Conservation (phyloP, 2,888 invertebrate species). For the Epiblema foenella region DNA sequence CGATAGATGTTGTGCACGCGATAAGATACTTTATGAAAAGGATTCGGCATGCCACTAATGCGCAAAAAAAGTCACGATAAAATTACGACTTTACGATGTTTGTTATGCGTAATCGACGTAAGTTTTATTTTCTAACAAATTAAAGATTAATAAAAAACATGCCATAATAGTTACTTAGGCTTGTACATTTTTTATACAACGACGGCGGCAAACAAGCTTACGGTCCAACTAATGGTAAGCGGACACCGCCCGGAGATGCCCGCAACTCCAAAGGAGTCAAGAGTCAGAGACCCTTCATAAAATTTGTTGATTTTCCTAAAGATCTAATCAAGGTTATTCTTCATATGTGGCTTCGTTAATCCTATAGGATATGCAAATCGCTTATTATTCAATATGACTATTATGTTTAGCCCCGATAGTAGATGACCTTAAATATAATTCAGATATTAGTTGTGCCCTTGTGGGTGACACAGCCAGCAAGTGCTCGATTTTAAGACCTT, state of each 20-base stretch:
- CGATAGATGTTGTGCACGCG: too few species aligned
- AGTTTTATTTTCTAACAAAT: slow-evolving; percentile 20
- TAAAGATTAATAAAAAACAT: too few species aligned
- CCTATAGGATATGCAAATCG: not conserved
- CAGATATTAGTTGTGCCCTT: slow-evolving; percentile 15
- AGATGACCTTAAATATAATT: slow-evolving; percentile 23
- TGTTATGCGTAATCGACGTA: slow-evolving; percentile 26
- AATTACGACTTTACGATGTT: slow-evolving; percentile 38
- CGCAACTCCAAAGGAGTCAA: too few species aligned
- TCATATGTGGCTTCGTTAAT: too few species aligned
- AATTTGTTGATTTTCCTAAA: too few species aligned
- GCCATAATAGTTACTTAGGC: too few species aligned
- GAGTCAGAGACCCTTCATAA: too few species aligned
- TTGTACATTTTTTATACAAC: too few species aligned
- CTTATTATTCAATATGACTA: slow-evolving; percentile 25
- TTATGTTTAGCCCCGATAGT: slow-evolving; percentile 18
- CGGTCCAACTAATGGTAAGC: too few species aligned
- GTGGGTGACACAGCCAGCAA: slow-evolving; percentile 21
- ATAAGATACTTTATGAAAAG: slow-evolving; percentile 5
- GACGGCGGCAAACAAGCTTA: too few species aligned
- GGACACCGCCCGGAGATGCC: too few species aligned
- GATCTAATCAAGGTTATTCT: too few species aligned
- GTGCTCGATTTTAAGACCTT: slow-evolving; percentile 52
- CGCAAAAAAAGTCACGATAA: slow-evolving; percentile 47
- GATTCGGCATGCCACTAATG: slow-evolving; percentile 38